A percentile compares a stretch with the other conserved stretches of the same genome.
Conservation (phyloP, 1,140 invertebrate species). For the Drosophila chauvacae region DNA sequence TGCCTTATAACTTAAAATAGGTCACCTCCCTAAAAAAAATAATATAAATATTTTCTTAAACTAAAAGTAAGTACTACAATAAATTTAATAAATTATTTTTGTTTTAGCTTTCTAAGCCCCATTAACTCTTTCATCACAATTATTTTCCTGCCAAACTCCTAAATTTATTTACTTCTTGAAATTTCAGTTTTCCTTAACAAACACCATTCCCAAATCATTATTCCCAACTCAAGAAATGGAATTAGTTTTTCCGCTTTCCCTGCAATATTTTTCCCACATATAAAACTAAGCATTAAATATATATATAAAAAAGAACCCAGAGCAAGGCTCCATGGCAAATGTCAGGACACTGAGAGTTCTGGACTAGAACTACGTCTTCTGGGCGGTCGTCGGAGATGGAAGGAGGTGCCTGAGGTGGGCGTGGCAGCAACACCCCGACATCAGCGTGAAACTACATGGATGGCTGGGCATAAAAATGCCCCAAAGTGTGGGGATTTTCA, state of each 20-base stretch:
- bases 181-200: neutral
- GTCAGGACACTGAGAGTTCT: constrained; percentile 61
- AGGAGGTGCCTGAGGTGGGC: constrained; percentile 28
- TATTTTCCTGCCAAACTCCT: neutral
- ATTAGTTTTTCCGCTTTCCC: constrained; percentile 20
- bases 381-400: constrained; percentile 2
- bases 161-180: neutral
- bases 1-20: no score
- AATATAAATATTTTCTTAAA: no score
- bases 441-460: constrained; percentile 79
- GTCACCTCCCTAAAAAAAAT: no score
- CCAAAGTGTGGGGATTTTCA: constrained; percentile 1
- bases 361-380: constrained; percentile 30
- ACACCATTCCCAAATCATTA: constrained; percentile 16
- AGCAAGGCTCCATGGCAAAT: constrained; percentile 51
- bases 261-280: constrained; percentile 15
- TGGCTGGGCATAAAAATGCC: constrained; percentile 78
- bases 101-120: no score
- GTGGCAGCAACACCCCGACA: constrained; percentile 72
- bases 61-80: no score
- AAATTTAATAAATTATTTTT: no score
- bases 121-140: neutral
- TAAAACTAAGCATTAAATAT: constrained; percentile 23
- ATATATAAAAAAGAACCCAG: constrained; percentile 11
- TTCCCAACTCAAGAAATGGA: constrained; percentile 10